Evolutionary conservation across 2,888 invertebrate species (phyloP).

Genomic region (Lobophora halterata): DNA sequence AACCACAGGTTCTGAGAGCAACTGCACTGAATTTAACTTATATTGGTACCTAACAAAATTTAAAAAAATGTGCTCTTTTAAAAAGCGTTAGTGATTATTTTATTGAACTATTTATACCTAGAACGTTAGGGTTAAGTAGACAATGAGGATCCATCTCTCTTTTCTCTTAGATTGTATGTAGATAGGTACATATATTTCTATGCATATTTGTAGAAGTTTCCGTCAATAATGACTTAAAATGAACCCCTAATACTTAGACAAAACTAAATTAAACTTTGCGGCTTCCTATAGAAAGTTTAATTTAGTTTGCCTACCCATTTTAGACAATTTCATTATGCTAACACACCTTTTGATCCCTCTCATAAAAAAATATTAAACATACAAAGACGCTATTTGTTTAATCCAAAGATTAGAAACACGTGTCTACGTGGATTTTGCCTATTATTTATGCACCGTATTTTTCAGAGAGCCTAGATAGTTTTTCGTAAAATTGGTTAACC

Average conservation of each 20-base stretch:
- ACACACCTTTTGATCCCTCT: constrained; percentile 33
- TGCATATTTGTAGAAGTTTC: no score
- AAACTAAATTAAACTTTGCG: no score
- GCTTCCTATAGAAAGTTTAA: constrained; percentile 7
- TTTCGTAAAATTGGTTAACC: constrained; percentile 76
- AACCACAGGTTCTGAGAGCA: constrained; percentile 10
- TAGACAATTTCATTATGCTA: constrained; percentile 6
- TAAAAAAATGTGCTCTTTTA: no score
- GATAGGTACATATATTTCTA: no score
- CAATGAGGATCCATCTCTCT: no score
- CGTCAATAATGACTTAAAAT: no score
- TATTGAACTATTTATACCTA: no score
- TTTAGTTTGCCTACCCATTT: constrained; percentile 3
- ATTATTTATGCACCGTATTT: constrained; percentile 57
- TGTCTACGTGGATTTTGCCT: constrained; percentile 62
- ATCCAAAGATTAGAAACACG: constrained; percentile 72
- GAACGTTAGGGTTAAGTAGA: no score
- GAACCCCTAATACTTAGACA: no score
- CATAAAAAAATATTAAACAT: constrained; percentile 46
- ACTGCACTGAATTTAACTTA: constrained; percentile 5
- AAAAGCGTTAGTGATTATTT: no score
- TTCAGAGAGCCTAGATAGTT: constrained; percentile 49
- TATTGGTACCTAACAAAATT: no score
- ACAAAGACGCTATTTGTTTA: constrained; percentile 52
- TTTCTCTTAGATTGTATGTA: no score